Conservation (phyloP, 2,888 invertebrate species). For the Dasypogon diadema region DNA sequence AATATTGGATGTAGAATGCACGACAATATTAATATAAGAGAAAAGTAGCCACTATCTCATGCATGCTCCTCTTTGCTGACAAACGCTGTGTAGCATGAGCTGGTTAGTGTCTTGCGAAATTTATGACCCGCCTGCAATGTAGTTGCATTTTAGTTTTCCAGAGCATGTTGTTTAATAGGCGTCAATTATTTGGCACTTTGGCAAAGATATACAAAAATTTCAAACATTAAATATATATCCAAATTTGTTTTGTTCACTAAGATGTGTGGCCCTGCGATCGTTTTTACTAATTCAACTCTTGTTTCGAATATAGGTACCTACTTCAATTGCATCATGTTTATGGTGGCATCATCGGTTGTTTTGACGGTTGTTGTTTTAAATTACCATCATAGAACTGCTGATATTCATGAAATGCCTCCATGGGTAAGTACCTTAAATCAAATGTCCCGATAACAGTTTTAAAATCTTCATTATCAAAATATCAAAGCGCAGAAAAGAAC, state of each 20-base stretch:
- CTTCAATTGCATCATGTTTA: constrained; percentile 99
- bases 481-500: neutral
- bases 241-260: constrained; percentile 42
- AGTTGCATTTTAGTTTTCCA: constrained; percentile 7
- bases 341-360: constrained; percentile 98
- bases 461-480: neutral
- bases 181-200: constrained; percentile 22
- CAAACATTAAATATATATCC: constrained; percentile 40
- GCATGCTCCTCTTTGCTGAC: neutral
- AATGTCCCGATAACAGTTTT: neutral
- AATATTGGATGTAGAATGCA: neutral
- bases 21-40: neutral
- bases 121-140: neutral
- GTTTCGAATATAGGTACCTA: constrained; percentile 82
- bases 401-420: constrained; percentile 96
- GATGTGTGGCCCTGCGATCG: neutral
- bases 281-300: neutral
- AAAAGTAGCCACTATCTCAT: neutral
- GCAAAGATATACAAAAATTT: constrained; percentile 41
- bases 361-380: constrained; percentile 96
- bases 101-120: neutral
- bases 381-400: constrained; percentile 96
- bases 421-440: constrained; percentile 79
- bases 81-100: neutral
- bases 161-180: neutral